These are phyloP conservation scores for Sebastes matsubarae DNA, from an alignment of 2,797 vertebrate species.

Conservation along the genomic window DNA sequence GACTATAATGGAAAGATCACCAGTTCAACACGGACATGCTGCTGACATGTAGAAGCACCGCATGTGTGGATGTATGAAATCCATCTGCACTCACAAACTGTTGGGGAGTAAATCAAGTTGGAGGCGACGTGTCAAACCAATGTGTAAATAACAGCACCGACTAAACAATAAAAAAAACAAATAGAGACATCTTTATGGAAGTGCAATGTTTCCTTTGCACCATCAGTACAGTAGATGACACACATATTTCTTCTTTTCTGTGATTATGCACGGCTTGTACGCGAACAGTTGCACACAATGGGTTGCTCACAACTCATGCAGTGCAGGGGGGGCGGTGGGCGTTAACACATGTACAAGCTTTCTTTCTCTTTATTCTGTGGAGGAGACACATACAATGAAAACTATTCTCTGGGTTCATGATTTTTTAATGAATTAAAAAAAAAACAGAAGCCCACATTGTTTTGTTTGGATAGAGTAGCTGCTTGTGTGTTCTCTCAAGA, in stretches of 20 bases:
- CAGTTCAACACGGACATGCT: background rate
- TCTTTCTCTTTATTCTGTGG: constrained; percentile 32
- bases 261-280: constrained; percentile 4
- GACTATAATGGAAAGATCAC: background rate
- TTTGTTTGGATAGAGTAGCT: background rate
- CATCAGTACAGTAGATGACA: background rate
- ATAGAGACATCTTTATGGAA: background rate
- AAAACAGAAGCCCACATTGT: constrained; percentile 17
- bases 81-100: constrained; percentile 2
- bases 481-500: background rate
- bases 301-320: constrained; percentile 26
- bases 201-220: background rate
- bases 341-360: constrained; percentile 35
- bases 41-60: background rate
- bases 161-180: background rate
- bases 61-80: constrained; percentile 25
- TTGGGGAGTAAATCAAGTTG: constrained; percentile 8
- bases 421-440: constrained; percentile 33
- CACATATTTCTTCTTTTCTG: background rate
- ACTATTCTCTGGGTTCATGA: constrained; percentile 28
- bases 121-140: background rate
- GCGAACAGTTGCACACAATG: constrained; percentile 40
- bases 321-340: constrained; percentile 8
- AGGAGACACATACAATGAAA: constrained; percentile 39
- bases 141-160: background rate